phyloP scores from a whole-genome alignment of 2,888 invertebrate species.

The Tipula lateralis region DNA sequence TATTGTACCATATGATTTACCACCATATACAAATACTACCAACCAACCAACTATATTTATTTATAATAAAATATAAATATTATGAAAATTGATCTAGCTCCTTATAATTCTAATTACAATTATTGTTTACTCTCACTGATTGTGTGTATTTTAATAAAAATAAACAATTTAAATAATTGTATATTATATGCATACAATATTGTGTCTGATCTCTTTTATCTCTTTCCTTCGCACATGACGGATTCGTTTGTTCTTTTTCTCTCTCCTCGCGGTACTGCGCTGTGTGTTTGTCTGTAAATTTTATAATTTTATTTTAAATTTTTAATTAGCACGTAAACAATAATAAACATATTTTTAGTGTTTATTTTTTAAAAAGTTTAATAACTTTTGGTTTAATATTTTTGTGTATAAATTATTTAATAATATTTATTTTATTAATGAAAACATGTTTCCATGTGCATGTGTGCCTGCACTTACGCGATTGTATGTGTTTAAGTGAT shows the following conservation, averaged over 20 bases:
- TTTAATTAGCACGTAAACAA: slow-evolving; percentile 24
- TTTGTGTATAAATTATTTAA: neutral
- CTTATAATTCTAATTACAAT: slow-evolving; percentile 24
- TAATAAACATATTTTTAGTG: neutral
- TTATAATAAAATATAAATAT: slow-evolving; percentile 19
- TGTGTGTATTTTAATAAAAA: slow-evolving; percentile 19
- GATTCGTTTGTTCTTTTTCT: neutral
- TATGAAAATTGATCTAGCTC: slow-evolving; percentile 24
- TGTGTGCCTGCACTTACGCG: neutral
- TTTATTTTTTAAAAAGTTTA: neutral
- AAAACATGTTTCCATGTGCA: neutral
- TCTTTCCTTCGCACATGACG: neutral
- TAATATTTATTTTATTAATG: neutral
- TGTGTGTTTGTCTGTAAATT: neutral
- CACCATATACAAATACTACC: neutral
- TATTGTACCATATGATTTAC: neutral
- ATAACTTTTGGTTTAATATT: neutral
- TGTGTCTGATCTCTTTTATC: neutral
- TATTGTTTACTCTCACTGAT: slow-evolving; percentile 4
- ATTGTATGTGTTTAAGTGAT: too few relatives aligned
- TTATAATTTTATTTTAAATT: neutral
- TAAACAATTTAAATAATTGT: slow-evolving; percentile 24
- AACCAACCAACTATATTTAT: neutral
- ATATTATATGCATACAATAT: neutral
- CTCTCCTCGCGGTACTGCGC: neutral